Percentiles rank a stretch among this genome's conserved stretches.
Evolutionary conservation across 2,888 invertebrate species (phyloP).

Genomic region (Machimus rusticus): DNA sequence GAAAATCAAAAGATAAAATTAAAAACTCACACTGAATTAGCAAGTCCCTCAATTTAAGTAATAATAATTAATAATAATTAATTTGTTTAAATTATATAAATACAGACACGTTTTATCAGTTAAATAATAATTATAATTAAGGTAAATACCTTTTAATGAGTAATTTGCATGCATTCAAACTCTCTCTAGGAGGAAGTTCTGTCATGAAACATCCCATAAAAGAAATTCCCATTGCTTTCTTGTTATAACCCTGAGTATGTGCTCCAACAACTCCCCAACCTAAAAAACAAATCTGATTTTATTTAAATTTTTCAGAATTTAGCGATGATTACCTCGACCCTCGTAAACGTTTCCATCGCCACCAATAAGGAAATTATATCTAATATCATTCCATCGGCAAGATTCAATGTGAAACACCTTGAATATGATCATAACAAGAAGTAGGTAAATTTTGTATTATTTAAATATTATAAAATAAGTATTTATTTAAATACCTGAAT

Average conservation of each 20-base stretch:
- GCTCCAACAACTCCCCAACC: constrained; percentile 67
- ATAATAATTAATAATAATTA: not conserved
- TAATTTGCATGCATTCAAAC: constrained; percentile 62
- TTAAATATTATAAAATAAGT: not conserved
- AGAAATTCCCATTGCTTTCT: constrained; percentile 64
- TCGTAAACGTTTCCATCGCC: constrained; percentile 68
- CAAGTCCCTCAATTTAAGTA: not conserved
- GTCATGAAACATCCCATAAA: constrained; percentile 66
- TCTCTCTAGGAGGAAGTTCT: constrained; percentile 60
- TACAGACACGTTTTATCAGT: not conserved
- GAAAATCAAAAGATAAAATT: too few species aligned
- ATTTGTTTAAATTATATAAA: not conserved
- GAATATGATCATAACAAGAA: constrained; percentile 15
- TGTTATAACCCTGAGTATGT: constrained; percentile 66
- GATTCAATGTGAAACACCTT: constrained; percentile 65
- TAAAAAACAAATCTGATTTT: not conserved
- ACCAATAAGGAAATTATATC: constrained; percentile 67
- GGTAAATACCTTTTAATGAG: constrained; percentile 57
- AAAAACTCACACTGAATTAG: too few species aligned
- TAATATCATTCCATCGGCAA: constrained; percentile 65
- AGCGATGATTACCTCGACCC: constrained; percentile 60
- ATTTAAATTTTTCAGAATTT: not conserved
- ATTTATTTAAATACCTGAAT: constrained; percentile 59
- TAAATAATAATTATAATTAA: not conserved
- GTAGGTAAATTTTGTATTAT: not conserved